Conservation (phyloP, 30 jellyfish, hydroid and myxozoan genomes). For the Aurelia sp. region DNA sequence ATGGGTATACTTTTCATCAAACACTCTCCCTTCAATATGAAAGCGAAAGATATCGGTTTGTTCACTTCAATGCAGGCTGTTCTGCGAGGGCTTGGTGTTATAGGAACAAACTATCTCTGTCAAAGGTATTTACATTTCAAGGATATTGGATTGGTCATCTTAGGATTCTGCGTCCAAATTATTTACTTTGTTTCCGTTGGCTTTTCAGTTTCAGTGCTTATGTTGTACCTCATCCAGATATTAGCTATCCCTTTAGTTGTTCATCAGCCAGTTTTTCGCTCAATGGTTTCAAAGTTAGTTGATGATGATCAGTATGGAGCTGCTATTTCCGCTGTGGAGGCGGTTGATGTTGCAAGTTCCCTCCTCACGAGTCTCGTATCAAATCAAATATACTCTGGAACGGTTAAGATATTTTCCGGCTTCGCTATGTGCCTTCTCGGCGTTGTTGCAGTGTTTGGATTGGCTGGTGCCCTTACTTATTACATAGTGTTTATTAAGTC, state of each 20-base stretch:
- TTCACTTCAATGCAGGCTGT: constrained; percentile 8
- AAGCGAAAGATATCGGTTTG: constrained; percentile 37
- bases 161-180: constrained; percentile 37
- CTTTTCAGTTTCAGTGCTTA: constrained; percentile 6
- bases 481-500: background rate
- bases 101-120: constrained; percentile 31
- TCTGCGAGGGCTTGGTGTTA: constrained; percentile 31
- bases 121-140: constrained; percentile 14
- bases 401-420: constrained; percentile 56
- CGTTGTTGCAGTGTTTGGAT: background rate
- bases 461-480: constrained; percentile 9
- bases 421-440: constrained; percentile 44
- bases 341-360: constrained; percentile 42
- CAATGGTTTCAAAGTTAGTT: constrained; percentile 63
- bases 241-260: constrained; percentile 34
- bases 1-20: constrained; percentile 49
- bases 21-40: constrained; percentile 62
- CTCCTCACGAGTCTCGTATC: constrained; percentile 45
- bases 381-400: constrained; percentile 41
- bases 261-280: constrained; percentile 52
- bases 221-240: constrained; percentile 36
- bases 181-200: constrained; percentile 22
- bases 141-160: constrained; percentile 45
- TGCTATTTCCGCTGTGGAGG: constrained; percentile 40
- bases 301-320: constrained; percentile 70